Evolutionary conservation across 2,113 vertebrate species (phyloP).

Genomic region (Pseudonaja textilis): DNA sequence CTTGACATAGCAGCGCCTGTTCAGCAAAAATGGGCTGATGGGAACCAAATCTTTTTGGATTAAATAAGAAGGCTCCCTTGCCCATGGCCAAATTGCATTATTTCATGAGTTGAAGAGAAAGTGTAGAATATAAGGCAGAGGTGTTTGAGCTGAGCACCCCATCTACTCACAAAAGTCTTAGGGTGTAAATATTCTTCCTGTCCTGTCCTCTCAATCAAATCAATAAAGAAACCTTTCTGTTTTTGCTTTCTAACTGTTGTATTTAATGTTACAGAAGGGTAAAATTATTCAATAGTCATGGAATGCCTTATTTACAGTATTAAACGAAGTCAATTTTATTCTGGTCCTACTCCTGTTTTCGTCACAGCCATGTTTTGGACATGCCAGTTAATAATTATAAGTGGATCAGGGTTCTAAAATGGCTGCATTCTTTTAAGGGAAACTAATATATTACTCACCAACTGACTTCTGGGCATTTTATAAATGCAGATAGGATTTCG

Average conservation of each 20-base stretch:
- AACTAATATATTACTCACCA: neutral
- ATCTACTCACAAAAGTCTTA: neutral
- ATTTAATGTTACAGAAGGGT: neutral
- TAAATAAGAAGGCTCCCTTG: neutral
- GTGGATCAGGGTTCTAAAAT: neutral
- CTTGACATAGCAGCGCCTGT: neutral
- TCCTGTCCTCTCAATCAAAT: neutral
- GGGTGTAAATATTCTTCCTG: neutral
- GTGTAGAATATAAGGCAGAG: neutral
- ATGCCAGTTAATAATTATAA: neutral
- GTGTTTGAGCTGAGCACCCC: neutral
- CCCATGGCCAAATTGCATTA: neutral
- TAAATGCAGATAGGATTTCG: neutral
- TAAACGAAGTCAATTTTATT: neutral
- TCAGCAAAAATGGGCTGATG: neutral
- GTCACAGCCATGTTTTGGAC: neutral
- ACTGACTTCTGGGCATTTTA: neutral
- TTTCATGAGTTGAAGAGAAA: neutral
- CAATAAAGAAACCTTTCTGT: neutral
- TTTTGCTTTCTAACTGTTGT: neutral
- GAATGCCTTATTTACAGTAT: neutral
- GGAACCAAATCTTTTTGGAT: neutral
- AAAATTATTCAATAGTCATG: neutral
- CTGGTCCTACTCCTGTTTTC: neutral
- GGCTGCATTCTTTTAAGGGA: neutral